phyloP scores from a whole-genome alignment of 64 coral and sea anemone genomes.

The Pachyseris speciosa region DNA sequence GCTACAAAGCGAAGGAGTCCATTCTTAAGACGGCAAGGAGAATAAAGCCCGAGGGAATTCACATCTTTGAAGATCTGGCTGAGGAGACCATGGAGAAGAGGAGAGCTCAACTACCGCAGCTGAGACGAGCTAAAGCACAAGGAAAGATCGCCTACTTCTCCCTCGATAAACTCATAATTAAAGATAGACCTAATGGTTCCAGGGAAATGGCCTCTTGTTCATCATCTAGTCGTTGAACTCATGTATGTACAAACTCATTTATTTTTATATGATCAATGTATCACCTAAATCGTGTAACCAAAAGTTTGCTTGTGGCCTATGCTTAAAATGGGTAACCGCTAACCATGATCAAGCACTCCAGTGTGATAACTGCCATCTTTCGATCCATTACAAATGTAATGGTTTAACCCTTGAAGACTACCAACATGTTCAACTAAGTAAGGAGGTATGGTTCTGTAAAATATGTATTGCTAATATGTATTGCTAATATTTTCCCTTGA shows the following conservation, averaged over 20 bases:
- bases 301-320: background rate
- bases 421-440: constrained; percentile 11
- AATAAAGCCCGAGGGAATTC: background rate
- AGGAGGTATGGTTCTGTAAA: constrained; percentile 30
- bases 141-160: too few relatives aligned
- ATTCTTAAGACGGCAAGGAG: background rate
- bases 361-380: background rate
- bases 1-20: background rate
- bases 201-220: background rate
- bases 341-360: background rate
- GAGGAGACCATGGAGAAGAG: constrained; percentile 43
- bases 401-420: background rate
- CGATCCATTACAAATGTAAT: background rate
- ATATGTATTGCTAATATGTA: constrained; percentile 21
- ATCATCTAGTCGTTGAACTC: too few relatives aligned
- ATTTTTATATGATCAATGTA: background rate
- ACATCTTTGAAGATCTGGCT: constrained; percentile 12
- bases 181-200: background rate
- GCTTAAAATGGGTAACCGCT: background rate
- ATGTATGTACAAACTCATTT: background rate
- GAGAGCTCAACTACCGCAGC: constrained; percentile 7
- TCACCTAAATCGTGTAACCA: background rate
- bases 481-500: constrained; percentile 10
- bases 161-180: constrained; percentile 30
- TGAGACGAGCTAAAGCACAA: background rate